Base-by-base conservation (phyloP, 2,888 invertebrate species). In the Lottia scabra region DNA sequence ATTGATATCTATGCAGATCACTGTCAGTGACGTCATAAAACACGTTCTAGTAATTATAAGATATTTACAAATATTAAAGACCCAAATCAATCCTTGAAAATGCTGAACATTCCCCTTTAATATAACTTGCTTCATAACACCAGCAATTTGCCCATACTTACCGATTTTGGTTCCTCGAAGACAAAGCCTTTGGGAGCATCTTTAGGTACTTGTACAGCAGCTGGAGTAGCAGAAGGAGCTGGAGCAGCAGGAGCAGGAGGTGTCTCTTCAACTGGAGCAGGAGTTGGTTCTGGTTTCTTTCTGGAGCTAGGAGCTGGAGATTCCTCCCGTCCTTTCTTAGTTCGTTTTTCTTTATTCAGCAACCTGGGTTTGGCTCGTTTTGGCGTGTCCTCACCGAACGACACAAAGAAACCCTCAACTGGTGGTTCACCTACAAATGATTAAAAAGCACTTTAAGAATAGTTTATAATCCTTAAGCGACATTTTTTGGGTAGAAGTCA, bases 341-440 rank as follows among this genome's bases (percentile, higher is more conserved):
- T 45, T 16, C 30, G 43, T 15, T 44, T 63, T 45, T 67, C 64
- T 38, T 68, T 72, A 48, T 70, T 71, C 19, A 72, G 68, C 10
- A 72, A 65, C 62, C 71, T 73, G 3, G 81, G 97, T 89, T 97
- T 97, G 19, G 96, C 95, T 85, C 96, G 75, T 45, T 94, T 85
- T 0, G 86, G 88, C 19, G 87, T 93, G 46, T 64, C 26, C 72
- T 95, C 95, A 87, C 96, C 96, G 88, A 98, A 96, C 68, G 96
- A 95, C 87, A 98, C 96, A 90, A 97, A 97, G 91, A 98, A 98
- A 16, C 91, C 90, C 75, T 86, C 84, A 64, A 38, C 8, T 1
- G 38, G 38, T 38, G 38, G 8, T 38, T 38, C 38, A 38, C 38
- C 38, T 38, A 38, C 38, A 38, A 38, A 38, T 8, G 38, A 38